Evolutionary conservation across 1,140 invertebrate species (phyloP), one percentile per base, ranked within the genome.

Genomic region (Pararge aegeria): DNA sequence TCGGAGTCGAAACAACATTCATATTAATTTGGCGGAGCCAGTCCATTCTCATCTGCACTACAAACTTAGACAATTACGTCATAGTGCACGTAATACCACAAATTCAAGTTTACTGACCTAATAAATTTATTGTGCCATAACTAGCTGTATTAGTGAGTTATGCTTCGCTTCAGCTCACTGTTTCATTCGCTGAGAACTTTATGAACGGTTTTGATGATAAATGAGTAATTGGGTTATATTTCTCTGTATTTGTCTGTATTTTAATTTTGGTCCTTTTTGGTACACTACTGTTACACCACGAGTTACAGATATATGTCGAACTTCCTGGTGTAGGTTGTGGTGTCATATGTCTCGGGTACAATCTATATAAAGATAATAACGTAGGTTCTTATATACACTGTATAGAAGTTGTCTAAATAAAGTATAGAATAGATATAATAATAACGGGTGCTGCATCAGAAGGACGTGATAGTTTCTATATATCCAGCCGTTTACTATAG

Each of bases 41-140:
- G 60, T 74, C 55, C 55, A 67, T 73, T 65, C 62, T 68, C 61
- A 64, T 76, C 62, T 71, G 61, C 44, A 66, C 52, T 66, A 69
- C 64, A 67, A 70, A 73, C 64, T 77, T 68, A 71, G 70, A 73
- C 67, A 72, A 73, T 71, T 66, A 75, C 64, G 70, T 71, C 71
- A 78, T 71, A 68, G 68, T 71, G 61, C 65, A 73, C 65, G 68
- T 73, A 73, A 57, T 67, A 65, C 72, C 74, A 84, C 79, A 80
- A 83, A 85, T 77, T 79, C 72, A 75, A 84, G 80, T 80, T 80
- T 85, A 82, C 72, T 75, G 81, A 80, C 71, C 78, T 84, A 84
- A 86, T 84, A 84, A 86, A 87, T 87, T 84, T 85, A 87, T 87
- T 73, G 78, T 83, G 70, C 75, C 76, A 82, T 86, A 84, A 87